Base-by-base conservation (phyloP, 2,888 invertebrate genomes). In the Rambutsinella grinnellia region DNA sequence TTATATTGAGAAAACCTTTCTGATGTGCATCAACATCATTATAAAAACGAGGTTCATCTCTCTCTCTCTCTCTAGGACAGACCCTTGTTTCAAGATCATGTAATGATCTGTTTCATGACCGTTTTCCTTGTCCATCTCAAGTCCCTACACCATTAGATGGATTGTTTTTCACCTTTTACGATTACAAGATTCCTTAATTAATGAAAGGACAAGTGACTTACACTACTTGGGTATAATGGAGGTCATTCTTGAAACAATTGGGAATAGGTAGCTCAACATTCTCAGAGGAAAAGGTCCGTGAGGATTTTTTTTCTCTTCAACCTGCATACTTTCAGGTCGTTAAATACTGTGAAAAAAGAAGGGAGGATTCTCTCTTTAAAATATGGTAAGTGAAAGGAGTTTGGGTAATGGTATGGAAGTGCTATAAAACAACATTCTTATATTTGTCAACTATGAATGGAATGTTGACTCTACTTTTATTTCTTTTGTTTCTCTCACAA, bases 381-480 rank as follows among this genome's bases (percentile, higher is more conserved):
- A 61, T 57, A 26, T 17, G 17, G 2, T 2, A 61, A 62, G 62
- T 62, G 62, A 54, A 51, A 54, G 54, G 65, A 65, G 65, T 65
- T 49, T 66, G 19, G 66, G 56, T 66, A 66, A 66, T 66, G 44
- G 66, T 66, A 28, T 66, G 66, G 53, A 71, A 62, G 66, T 60
- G 72, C 71, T 49, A 72, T 72, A 72, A 72, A 72, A 72, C 72
- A 58, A 53, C 72, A 63, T 66, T 72, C 71, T 62, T 63, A 63
- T 72, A 72, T 66, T 72, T 72, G 72, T 66, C 72, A 58, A 65
- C 57, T 72, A 60, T 66, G 66, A 72, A 63, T 49, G 72, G 72
- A 72, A 72, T 72, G 72, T 54, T 58, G 72, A 66, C 63, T 71
- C 57, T 57, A 54, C 13, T 23, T 57, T 60, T 66, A 72, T 72